These are phyloP conservation scores for Antigone vipio DNA, from an alignment of 2,113 vertebrate genomes.

Conservation along the genomic window DNA sequence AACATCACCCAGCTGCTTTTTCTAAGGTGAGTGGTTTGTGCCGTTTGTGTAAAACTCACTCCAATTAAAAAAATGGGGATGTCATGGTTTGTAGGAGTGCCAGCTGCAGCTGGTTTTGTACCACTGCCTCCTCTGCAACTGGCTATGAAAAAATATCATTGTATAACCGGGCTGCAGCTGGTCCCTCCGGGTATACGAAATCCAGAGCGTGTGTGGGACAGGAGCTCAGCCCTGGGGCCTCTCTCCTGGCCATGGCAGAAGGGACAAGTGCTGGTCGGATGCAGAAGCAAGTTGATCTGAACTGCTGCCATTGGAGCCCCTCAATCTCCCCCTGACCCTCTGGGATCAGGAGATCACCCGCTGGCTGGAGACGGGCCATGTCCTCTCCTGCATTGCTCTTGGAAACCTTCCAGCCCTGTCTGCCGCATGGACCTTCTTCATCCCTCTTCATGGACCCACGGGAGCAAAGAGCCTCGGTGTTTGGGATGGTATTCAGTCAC, in stretches of 20 bases:
- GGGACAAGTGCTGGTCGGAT: rapidly evolving
- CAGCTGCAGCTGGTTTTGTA: neutral
- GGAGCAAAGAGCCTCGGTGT: rapidly evolving
- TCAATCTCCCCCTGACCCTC: neutral
- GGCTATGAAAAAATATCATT: neutral
- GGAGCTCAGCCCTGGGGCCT: neutral
- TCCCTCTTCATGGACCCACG: neutral
- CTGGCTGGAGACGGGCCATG: neutral
- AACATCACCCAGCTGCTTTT: neutral
- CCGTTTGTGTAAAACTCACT: neutral
- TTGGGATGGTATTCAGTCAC: neutral
- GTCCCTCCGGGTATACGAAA: neutral
- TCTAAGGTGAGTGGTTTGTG: neutral
- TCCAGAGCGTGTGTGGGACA: neutral
- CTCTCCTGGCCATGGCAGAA: neutral
- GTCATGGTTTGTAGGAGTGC: neutral
- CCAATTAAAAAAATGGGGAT: neutral
- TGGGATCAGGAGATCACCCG: rapidly evolving
- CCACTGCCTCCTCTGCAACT: neutral
- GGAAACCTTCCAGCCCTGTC: neutral
- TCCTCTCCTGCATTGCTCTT: neutral
- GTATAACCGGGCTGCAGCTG: neutral
- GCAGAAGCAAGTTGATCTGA: neutral
- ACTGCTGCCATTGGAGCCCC: rapidly evolving
- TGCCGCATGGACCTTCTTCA: rapidly evolving